Evolutionary conservation across 2,888 invertebrate genomes (phyloP), one percentile per base, ranked within the genome.

Genomic region (Elgonia sp.): DNA sequence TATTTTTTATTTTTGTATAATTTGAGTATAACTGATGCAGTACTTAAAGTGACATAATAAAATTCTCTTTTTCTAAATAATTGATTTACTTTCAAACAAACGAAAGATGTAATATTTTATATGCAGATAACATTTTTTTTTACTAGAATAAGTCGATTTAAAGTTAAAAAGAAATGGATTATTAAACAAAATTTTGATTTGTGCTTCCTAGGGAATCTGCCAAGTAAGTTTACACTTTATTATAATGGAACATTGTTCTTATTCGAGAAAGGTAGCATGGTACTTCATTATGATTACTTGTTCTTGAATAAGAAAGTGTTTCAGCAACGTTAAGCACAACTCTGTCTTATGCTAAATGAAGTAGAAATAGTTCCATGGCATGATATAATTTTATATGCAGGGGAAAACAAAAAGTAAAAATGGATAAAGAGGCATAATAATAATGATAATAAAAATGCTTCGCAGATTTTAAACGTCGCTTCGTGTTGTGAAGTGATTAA

Each of bases 121-220:
- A 16, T 57, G 16, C 9, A 57, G 20, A 20, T 57, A 57, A 20
- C 14, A 53, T 37, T 70, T 70, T 21, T 65, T 63, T 53, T 53
- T 63, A 16, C 40, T 84, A 80, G 46, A 60, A 70, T 76, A 76
- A 81, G 18, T 80, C 50, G 69, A n/a, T 85, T 57, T 18, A 57
- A 53, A 57, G 40, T 55, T 73, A 37, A 62, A 12, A 69, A 29
- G 67, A 42, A 18, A 86, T 46, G 75, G 50, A 67, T 76, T 72
- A 86, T 89, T 81, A 93, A 92, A 92, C 92, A 86, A 93, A 93
- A 29, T 29, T 94, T 93, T 93, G 90, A 92, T 94, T 94, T 93
- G 83, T 94, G 94, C 95, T 93, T 94, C 94, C 94, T 94, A 95
- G 96, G 95, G 96, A 96, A 94, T 95, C 95, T 89, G 95, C 95